Evolutionary conservation across 2,888 invertebrate genomes (phyloP).

Genomic region (Melinaea menophilus): DNA sequence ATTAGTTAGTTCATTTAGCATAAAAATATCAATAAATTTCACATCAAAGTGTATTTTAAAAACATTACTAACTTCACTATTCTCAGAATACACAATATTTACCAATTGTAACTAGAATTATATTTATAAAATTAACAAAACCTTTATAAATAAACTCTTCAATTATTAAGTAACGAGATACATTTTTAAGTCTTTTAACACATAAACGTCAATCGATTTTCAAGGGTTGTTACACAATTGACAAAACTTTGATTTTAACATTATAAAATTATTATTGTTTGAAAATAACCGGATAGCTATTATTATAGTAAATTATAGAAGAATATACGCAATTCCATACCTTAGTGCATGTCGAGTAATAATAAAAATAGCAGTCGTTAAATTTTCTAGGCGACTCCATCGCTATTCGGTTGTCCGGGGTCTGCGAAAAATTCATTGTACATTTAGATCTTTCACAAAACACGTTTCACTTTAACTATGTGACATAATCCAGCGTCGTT

Average conservation of each 20-base stretch:
- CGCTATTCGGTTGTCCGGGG: constrained; percentile 59
- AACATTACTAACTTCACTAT: too few relatives aligned
- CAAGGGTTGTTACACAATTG: constrained; percentile 24
- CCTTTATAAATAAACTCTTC: background rate
- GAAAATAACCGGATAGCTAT: constrained; percentile 8
- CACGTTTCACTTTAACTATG: constrained; percentile 42
- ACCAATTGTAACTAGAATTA: background rate
- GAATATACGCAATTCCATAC: constrained; percentile 62
- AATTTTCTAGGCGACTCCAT: constrained; percentile 86
- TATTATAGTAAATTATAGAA: background rate
- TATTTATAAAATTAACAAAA: background rate
- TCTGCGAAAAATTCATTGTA: constrained; percentile 52
- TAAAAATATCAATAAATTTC: too few relatives aligned
- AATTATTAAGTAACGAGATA: background rate
- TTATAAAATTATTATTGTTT: constrained; percentile 19
- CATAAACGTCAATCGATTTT: constrained; percentile 6
- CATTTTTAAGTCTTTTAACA: background rate
- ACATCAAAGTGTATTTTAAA: too few relatives aligned
- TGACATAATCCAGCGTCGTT: constrained; percentile 32
- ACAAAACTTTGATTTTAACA: constrained; percentile 22
- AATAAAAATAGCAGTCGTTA: constrained; percentile 93
- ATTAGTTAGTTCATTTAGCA: too few relatives aligned
- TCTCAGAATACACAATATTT: background rate
- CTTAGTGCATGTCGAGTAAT: constrained; percentile 91
- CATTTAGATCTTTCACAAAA: constrained; percentile 28